Percentiles rank a stretch among this genome's conserved stretches.
These are phyloP conservation scores for Podarcis siculus DNA, from an alignment of 2,797 vertebrate species.

Conservation along the genomic window DNA sequence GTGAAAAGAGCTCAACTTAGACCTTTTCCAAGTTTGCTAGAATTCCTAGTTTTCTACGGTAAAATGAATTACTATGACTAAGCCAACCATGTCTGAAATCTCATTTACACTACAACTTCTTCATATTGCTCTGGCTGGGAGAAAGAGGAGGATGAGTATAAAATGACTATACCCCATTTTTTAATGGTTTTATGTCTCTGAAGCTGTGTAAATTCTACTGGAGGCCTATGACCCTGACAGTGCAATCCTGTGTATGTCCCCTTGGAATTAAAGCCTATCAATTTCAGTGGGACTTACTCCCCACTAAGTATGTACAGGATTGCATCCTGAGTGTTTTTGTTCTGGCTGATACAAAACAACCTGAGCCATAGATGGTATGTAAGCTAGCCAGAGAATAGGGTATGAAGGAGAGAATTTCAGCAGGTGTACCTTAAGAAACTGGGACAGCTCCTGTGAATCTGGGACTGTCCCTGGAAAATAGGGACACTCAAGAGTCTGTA, in stretches of 20 bases:
- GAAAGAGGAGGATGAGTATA: conserved; percentile 1
- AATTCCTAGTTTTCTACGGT: neutral
- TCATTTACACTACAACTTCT: neutral
- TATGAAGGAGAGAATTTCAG: too few relatives aligned
- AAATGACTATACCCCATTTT: neutral
- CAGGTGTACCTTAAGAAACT: too few relatives aligned
- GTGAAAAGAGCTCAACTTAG: conserved; percentile 2
- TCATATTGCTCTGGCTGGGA: neutral
- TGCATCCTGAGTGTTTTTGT: neutral
- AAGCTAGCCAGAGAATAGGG: too few relatives aligned
- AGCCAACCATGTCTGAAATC: neutral
- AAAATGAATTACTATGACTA: conserved; percentile 23
- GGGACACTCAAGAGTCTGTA: too few relatives aligned
- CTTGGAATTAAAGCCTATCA: neutral
- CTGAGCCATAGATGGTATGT: neutral
- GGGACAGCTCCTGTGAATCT: too few relatives aligned
- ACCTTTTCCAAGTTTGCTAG: conserved; percentile 3
- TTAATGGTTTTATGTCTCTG: conserved; percentile 7
- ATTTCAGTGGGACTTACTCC: neutral
- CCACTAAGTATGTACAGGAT: neutral
- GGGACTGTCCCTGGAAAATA: too few relatives aligned
- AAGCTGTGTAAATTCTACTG: neutral
- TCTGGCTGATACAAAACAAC: neutral
- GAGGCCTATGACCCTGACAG: neutral
- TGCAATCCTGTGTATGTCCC: neutral